Percentiles rank a stretch among this genome's conserved stretches.
These are phyloP conservation scores for Cepaea nemoralis DNA, from an alignment of 1,140 invertebrate genomes.

Conservation along the genomic window DNA sequence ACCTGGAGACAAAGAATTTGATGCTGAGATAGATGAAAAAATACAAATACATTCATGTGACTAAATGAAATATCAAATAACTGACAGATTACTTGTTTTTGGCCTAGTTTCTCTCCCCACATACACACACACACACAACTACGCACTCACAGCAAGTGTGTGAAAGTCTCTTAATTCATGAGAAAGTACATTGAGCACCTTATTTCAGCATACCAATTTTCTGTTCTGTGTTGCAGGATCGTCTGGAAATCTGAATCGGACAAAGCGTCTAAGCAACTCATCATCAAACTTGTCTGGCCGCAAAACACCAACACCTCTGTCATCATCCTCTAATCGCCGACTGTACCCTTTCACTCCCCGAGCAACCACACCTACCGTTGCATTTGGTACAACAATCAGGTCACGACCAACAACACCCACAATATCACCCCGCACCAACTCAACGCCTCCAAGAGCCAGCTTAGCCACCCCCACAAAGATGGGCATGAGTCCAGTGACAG, in stretches of 20 bases:
- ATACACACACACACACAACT: no score
- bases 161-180: no score
- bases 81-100: no score
- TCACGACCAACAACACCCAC: constrained; percentile 30
- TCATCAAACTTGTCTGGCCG: constrained; percentile 51
- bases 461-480: constrained; percentile 50
- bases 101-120: no score
- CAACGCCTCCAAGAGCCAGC: constrained; percentile 51
- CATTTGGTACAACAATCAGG: constrained; percentile 47
- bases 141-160: no score
- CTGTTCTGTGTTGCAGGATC: constrained; percentile 46
- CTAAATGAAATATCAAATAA: no score
- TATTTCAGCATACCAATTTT: no score
- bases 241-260: constrained; percentile 55
- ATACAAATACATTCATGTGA: no score
- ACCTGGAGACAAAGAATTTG: no score
- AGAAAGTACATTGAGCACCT: no score
- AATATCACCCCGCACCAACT: not conserved
- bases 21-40: no score
- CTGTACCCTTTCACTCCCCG: constrained; percentile 45
- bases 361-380: constrained; percentile 51
- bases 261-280: constrained; percentile 54
- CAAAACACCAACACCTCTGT: constrained; percentile 42
- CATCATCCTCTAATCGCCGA: constrained; percentile 40
- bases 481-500: constrained; percentile 24